Base-by-base conservation (phyloP, 2,888 invertebrate genomes). In the Amiota communis region DNA sequence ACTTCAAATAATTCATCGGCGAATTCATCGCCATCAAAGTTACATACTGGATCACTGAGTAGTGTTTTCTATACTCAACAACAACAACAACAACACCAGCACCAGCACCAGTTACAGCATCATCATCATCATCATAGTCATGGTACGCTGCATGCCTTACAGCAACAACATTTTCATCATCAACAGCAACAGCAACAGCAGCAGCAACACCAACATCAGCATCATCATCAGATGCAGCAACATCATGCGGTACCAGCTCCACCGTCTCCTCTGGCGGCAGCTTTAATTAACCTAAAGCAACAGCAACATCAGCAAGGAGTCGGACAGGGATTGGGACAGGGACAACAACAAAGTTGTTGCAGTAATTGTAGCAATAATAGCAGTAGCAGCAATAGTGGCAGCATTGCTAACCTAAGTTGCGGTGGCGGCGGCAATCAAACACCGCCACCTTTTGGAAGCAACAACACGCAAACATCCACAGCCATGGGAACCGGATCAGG, bases 61-160 rank as follows among this genome's bases (percentile, higher is more conserved):
- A 36, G 36, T 36, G 36, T 36, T 36, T 6, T 36, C 36, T 75
- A 75, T 69, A 77, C 76, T 67, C 72, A 82, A 72, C 36, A 36
- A 36, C 36, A 36, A 36, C 36, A 36, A 36, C 36, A 36, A 36
- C 36, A 36, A 36, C 36, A 23, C 1, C 77, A 78, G 23, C 75
- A 78, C 49, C 72, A 75, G 65, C 75, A 77, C 63, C 77, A 76
- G 64, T 74, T 61, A 23, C 87, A 85, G 57, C 85, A 83, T 68
- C 82, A 81, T 64, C 79, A 83, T 61, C 69, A 80, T 72, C 82
- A 81, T 56, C 84, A 83, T 68, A 82, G 81, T 76, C 80, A 80
- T 74, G 86, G 81, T 71, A 83, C 81, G 73, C 57, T 78, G 77
- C 85, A 85, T 71, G 78, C 80, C 11, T 78, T 84, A 51, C 84